phyloP scores from a whole-genome alignment of 2,888 invertebrate species.

The Drosophila atroscutellata region DNA sequence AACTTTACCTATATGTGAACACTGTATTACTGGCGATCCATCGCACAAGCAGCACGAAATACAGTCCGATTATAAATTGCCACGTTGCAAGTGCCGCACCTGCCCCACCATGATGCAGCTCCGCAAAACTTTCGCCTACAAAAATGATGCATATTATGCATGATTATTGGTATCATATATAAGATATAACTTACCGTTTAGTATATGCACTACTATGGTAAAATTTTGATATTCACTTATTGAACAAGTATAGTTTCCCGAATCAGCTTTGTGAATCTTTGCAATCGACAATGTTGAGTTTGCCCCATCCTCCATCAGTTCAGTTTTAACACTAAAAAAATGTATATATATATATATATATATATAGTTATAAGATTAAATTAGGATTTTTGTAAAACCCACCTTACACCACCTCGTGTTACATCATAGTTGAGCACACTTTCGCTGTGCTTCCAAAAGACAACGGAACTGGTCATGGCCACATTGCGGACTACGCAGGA shows the following conservation, averaged over 20 bases:
- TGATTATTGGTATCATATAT: background rate
- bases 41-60: conserved; percentile 65
- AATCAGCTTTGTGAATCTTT: conserved; percentile 86
- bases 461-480: conserved; percentile 86
- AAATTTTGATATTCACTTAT: conserved; percentile 86
- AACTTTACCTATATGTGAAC: conserved; percentile 76
- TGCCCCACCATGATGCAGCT: conserved; percentile 86
- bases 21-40: conserved; percentile 52
- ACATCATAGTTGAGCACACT: conserved; percentile 86
- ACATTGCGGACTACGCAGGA: conserved; percentile 86
- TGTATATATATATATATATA: background rate
- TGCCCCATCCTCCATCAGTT: conserved; percentile 86
- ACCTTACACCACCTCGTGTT: conserved; percentile 86
- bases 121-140: conserved; percentile 88
- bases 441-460: conserved; percentile 86
- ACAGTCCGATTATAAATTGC: conserved; percentile 64
- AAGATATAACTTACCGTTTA: conserved; percentile 85
- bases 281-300: conserved; percentile 86
- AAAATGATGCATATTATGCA: background rate
- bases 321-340: conserved; percentile 85
- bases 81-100: conserved; percentile 75
- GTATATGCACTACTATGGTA: conserved; percentile 86
- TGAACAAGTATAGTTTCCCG: conserved; percentile 86
- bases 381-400: conserved; percentile 24
- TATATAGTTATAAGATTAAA: background rate